phyloP scores from a whole-genome alignment of 2,113 vertebrate genomes.

The Macrotis lagotis region DNA sequence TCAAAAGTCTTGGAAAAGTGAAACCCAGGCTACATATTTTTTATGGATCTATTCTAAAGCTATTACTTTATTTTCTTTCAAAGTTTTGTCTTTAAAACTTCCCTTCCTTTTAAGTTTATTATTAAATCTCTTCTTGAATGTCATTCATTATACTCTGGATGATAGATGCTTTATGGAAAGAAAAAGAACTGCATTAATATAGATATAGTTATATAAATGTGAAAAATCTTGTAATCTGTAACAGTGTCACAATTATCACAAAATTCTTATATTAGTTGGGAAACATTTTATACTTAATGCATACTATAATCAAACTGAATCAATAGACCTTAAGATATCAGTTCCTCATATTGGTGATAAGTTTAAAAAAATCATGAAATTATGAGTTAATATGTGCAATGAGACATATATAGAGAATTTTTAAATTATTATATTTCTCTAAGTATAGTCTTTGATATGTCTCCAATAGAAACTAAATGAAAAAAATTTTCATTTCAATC shows the following conservation, averaged over 20 bases:
- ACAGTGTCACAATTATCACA: slow-evolving; percentile 52
- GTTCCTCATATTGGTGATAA: slow-evolving; percentile 38
- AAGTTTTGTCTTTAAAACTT: slow-evolving; percentile 50
- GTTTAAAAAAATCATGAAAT: neutral
- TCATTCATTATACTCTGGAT: slow-evolving; percentile 58
- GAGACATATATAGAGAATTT: neutral
- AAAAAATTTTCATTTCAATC: neutral
- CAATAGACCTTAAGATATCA: slow-evolving; percentile 11
- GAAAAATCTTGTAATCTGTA: slow-evolving; percentile 53
- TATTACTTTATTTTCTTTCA: slow-evolving; percentile 3
- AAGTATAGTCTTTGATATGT: neutral
- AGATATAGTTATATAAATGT: slow-evolving; percentile 9
- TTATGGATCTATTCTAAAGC: neutral
- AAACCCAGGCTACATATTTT: neutral
- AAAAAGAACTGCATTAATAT: slow-evolving; percentile 55
- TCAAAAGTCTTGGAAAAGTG: neutral
- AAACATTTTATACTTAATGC: slow-evolving; percentile 32
- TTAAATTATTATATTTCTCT: neutral
- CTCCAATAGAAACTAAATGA: neutral
- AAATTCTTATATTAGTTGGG: slow-evolving; percentile 25
- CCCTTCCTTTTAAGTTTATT: slow-evolving; percentile 55
- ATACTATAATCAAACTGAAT: slow-evolving; percentile 15
- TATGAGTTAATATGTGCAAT: neutral
- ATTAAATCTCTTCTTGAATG: slow-evolving; percentile 61
- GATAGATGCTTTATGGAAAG: slow-evolving; percentile 51